phyloP scores from a whole-genome alignment of 2,113 vertebrate species.

The Microcebus tavaratra region DNA sequence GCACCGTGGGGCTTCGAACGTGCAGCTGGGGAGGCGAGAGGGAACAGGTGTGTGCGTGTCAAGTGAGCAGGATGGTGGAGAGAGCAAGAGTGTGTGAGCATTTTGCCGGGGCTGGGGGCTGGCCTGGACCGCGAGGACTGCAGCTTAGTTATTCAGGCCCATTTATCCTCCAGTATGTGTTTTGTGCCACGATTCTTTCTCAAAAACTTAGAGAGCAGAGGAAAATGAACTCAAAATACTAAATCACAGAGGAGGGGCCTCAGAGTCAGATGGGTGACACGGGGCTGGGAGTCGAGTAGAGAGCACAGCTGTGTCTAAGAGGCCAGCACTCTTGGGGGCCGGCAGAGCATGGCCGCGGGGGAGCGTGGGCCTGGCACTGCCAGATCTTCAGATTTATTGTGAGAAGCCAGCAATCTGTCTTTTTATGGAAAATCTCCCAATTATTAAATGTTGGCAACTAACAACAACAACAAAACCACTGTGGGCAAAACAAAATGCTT shows the following conservation, averaged over 20 bases:
- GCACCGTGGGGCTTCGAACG: not conserved
- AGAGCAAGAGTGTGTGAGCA: not conserved
- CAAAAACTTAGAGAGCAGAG: not conserved
- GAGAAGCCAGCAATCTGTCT: not conserved
- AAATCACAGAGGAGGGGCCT: not conserved
- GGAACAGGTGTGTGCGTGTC: rapidly evolving
- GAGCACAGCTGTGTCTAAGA: not conserved
- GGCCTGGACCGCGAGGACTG: not conserved
- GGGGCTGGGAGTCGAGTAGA: not conserved
- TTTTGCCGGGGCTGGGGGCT: not conserved
- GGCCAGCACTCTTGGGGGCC: not conserved
- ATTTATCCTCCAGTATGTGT: not conserved
- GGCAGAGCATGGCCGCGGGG: rapidly evolving
- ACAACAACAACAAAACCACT: not conserved
- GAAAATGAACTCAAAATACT: not conserved
- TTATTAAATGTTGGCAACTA: not conserved
- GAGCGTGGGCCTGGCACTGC: no score
- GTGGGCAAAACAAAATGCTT: not conserved
- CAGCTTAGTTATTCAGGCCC: not conserved
- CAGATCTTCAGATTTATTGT: not conserved
- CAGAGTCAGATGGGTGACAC: no score
- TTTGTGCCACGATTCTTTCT: not conserved
- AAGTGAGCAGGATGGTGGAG: rapidly evolving
- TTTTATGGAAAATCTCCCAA: not conserved
- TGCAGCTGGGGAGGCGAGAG: not conserved